Evolutionary conservation across 2,113 vertebrate species (phyloP).

Genomic region (Rattus norvegicus): DNA sequence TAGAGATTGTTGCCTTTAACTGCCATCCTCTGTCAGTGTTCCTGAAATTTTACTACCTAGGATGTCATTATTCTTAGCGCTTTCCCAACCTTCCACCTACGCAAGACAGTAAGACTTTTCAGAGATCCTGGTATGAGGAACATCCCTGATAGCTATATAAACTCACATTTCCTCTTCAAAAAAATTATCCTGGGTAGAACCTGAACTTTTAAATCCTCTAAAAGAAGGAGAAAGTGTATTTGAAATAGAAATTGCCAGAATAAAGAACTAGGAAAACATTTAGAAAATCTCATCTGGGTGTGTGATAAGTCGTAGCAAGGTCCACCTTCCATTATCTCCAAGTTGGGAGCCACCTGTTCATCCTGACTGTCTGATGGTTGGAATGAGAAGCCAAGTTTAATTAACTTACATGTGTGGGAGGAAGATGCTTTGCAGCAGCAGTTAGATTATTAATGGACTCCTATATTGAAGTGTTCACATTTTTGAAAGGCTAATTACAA

Average conservation of each 20-base stretch:
- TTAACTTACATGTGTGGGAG: constrained; percentile 88
- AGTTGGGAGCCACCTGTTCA: constrained; percentile 85
- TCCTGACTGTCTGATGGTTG: constrained; percentile 81
- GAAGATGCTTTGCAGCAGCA: constrained; percentile 84
- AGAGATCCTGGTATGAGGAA: background rate
- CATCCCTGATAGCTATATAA: constrained; percentile 23
- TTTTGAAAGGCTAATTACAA: constrained; percentile 90
- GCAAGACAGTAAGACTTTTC: background rate
- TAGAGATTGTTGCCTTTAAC: constrained; percentile 10
- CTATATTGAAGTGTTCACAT: constrained; percentile 88
- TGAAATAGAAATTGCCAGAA: constrained; percentile 68
- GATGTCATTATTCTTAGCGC: constrained; percentile 32
- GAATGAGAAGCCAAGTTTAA: constrained; percentile 87
- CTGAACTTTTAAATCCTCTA: constrained; percentile 64
- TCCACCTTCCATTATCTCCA: constrained; percentile 81
- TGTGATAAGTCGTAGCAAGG: constrained; percentile 79
- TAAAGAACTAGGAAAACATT: constrained; percentile 78
- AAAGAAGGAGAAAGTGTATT: constrained; percentile 73
- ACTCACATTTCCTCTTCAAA: constrained; percentile 61
- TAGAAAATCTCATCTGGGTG: constrained; percentile 75
- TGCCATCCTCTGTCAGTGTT: background rate
- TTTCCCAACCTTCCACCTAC: constrained; percentile 8
- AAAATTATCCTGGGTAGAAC: constrained; percentile 43
- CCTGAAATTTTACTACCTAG: constrained; percentile 35
- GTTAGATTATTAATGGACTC: constrained; percentile 89